Base-by-base conservation (phyloP, 1,140 invertebrate species). In the Diploscapter pachys region DNA sequence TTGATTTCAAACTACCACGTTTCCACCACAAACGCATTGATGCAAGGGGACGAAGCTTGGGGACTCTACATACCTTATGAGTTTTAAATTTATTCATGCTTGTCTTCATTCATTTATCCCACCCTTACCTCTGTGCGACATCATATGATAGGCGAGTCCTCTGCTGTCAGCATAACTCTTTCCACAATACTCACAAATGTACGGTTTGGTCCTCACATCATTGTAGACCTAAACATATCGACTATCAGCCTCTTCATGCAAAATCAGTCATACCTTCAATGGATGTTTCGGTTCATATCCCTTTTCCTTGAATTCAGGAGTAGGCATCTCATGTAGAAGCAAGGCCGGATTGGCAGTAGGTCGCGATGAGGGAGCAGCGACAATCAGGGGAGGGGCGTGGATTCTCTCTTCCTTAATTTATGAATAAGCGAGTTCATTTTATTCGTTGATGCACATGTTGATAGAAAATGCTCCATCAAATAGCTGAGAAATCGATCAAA, bases 161-260 rank as follows among this genome's bases (percentile, higher is more conserved):
- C 83, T 78, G 67, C 81, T 84, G 70, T 85, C 81, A 4, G 84
- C 62, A 73, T 85, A 85, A 61, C 80, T 81, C 71, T 85, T 85
- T 0, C 79, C 85, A 71, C 83, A 85, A 61, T 86, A 85, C 65
- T 85, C 85, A 63, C 83, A 85, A 67, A 86, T 85, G 75, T 85
- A 85, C 9, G 83, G 82, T 57, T 86, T 85, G 4, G 75, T 76
- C 53, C 83, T 80, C 59, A 85, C 79, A 53, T 85, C 83, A 5
- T 80, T 82, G 68, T 81, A 85, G 2, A 80, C 80, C 65, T 75
- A 70, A 31, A 84, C 53, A 50, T 31, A 31, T 31, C 31, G 31
- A 31, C 31, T 31, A 31, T 31, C 31, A 31, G 31, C 31, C 31
- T 31, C 31, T 31, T 31, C 31, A 31, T 31, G 31, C 31, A 9